These are phyloP conservation scores for Acanthosepion lycidas DNA, from an alignment of 2,888 invertebrate genomes.

Conservation along the genomic window DNA sequence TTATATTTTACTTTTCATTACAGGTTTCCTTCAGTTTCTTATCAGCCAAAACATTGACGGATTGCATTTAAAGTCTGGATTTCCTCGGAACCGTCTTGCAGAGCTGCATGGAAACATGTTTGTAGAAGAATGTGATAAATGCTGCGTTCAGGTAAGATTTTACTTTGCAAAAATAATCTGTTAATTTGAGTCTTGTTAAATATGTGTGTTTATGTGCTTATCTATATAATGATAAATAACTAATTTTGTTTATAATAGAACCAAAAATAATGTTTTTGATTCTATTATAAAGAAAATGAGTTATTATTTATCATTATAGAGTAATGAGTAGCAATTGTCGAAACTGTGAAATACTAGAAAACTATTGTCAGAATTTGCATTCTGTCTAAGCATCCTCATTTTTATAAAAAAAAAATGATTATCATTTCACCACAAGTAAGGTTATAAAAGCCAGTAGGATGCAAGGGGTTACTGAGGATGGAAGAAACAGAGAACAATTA, in stretches of 20 bases:
- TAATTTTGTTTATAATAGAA: not conserved
- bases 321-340: too few species aligned
- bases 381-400: too few species aligned
- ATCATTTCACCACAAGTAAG: too few species aligned
- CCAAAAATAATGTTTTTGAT: too few species aligned
- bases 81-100: slow-evolving; percentile 85
- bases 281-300: too few species aligned
- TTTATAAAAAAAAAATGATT: too few species aligned
- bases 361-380: too few species aligned
- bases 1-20: slow-evolving; percentile 44
- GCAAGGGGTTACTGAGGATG: too few species aligned
- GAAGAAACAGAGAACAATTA: too few species aligned
- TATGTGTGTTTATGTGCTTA: not conserved
- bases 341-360: too few species aligned
- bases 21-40: slow-evolving; percentile 83
- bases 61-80: slow-evolving; percentile 91
- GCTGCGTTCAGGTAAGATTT: slow-evolving; percentile 76
- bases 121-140: slow-evolving; percentile 91
- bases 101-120: slow-evolving; percentile 99
- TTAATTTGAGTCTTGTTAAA: not conserved
- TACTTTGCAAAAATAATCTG: not conserved
- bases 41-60: slow-evolving; percentile 99
- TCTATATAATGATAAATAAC: not conserved
- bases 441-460: too few species aligned
- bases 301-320: too few species aligned